Conservation (phyloP, 2,888 invertebrate genomes). For the Matsumyia berberina region DNA sequence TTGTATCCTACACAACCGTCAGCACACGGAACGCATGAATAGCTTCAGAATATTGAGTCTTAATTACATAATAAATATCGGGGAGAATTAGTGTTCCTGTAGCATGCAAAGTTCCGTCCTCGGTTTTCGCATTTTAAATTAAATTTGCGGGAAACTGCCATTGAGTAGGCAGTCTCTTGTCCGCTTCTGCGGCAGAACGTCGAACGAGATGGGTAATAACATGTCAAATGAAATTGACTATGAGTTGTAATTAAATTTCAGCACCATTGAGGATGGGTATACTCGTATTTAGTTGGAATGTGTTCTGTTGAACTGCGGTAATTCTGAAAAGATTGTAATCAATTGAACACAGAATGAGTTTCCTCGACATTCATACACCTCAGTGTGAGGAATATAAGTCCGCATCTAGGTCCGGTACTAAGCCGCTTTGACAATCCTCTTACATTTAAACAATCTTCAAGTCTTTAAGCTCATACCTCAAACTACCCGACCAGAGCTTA, state of each 20-base stretch:
- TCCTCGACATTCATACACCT: too few species aligned
- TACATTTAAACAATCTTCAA: too few species aligned
- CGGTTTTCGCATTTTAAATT: conserved; percentile 6
- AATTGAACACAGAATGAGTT: too few species aligned
- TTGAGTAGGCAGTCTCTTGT: too few species aligned
- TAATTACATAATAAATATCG: conserved; percentile 59
- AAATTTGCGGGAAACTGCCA: conserved; percentile 5
- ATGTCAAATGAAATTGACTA: conserved; percentile 25
- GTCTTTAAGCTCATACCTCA: not conserved
- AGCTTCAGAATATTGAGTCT: conserved; percentile 44
- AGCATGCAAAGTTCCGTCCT: conserved; percentile 3
- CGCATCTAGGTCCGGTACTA: too few species aligned
- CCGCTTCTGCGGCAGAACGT: not conserved
- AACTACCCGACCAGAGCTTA: not conserved
- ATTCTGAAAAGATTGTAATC: not conserved
- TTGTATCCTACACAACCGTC: conserved; percentile 16
- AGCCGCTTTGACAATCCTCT: too few species aligned
- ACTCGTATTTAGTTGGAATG: not conserved
- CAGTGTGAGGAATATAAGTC: too few species aligned
- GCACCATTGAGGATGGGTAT: too few species aligned
- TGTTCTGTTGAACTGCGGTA: not conserved
- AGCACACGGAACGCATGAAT: conserved; percentile 29
- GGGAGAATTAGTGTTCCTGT: conserved; percentile 24
- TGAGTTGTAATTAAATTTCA: conserved; percentile 14
- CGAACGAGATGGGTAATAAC: not conserved